phyloP scores from a whole-genome alignment of 2,888 invertebrate genomes.

The Malthinus seriepunctatus region DNA sequence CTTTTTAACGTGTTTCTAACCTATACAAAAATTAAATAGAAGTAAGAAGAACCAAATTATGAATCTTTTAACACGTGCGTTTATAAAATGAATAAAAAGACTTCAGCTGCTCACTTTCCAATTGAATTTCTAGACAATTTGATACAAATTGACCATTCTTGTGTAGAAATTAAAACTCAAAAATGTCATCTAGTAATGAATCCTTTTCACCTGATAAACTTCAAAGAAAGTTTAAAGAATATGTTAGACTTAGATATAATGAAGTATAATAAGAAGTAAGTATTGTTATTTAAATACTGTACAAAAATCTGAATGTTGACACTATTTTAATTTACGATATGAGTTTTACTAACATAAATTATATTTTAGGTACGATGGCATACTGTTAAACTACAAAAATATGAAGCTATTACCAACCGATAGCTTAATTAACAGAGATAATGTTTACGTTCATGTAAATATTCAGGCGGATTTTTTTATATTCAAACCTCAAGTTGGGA shows the following conservation, averaged over 20 bases:
- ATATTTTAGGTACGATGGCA: slow-evolving; percentile 65
- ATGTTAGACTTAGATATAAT: slow-evolving; percentile 63
- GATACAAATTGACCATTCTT: slow-evolving; percentile 60
- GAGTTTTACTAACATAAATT: not conserved
- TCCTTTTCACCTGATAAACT: slow-evolving; percentile 65
- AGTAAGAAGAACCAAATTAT: too few relatives aligned
- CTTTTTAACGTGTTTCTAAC: too few relatives aligned
- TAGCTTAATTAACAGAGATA: slow-evolving; percentile 65
- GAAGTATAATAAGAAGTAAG: slow-evolving; percentile 66
- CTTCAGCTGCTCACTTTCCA: slow-evolving; percentile 29
- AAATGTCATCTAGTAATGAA: slow-evolving; percentile 64
- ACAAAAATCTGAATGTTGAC: not conserved
- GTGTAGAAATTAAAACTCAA: slow-evolving; percentile 59
- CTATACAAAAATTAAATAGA: too few relatives aligned
- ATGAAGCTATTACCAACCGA: slow-evolving; percentile 61
- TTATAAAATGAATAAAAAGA: not conserved
- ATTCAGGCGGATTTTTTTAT: slow-evolving; percentile 72
- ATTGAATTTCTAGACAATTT: slow-evolving; percentile 59
- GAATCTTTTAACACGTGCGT: not conserved
- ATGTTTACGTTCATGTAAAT: slow-evolving; percentile 66
- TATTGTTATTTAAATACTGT: slow-evolving; percentile 28
- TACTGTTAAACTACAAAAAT: slow-evolving; percentile 69
- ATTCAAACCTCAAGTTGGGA: slow-evolving; percentile 66
- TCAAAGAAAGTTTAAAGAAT: slow-evolving; percentile 63
- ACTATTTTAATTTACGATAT: not conserved